These are phyloP conservation scores for Drosophila paramelanica DNA, from an alignment of 2,888 invertebrate species.

Conservation along the genomic window DNA sequence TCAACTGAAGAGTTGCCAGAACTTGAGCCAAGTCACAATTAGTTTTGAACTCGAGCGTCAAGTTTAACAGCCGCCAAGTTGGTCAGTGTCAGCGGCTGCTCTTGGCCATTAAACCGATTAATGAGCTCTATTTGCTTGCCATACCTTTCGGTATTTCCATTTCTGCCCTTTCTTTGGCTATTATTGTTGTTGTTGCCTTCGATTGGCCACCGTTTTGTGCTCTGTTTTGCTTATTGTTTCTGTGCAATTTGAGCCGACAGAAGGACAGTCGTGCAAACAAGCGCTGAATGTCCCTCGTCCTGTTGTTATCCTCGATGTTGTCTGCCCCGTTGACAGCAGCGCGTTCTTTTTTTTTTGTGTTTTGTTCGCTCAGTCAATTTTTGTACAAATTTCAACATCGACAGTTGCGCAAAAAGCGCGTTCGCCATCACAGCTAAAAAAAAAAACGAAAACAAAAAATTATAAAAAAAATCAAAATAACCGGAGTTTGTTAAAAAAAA, in stretches of 20 bases:
- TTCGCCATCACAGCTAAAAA: constrained; percentile 63
- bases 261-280: constrained; percentile 65
- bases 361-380: constrained; percentile 62
- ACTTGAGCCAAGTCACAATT: constrained; percentile 10
- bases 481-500: constrained; percentile 18
- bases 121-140: constrained; percentile 77
- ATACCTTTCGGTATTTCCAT: constrained; percentile 51
- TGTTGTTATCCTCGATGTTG: constrained; percentile 3
- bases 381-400: constrained; percentile 52
- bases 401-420: constrained; percentile 76
- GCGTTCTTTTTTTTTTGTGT: constrained; percentile 1
- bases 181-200: constrained; percentile 22
- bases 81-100: constrained; percentile 43
- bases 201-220: constrained; percentile 45
- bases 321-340: constrained; percentile 16
- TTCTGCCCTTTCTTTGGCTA: not conserved
- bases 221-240: constrained; percentile 65
- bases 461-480: constrained; percentile 10
- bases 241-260: constrained; percentile 75
- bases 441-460: constrained; percentile 20
- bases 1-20: constrained; percentile 32
- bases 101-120: constrained; percentile 75
- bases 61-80: constrained; percentile 56
- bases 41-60: constrained; percentile 11
- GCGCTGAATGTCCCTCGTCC: constrained; percentile 16